Base-by-base conservation (phyloP, 2,113 vertebrate species). In the Galeopterus variegatus region DNA sequence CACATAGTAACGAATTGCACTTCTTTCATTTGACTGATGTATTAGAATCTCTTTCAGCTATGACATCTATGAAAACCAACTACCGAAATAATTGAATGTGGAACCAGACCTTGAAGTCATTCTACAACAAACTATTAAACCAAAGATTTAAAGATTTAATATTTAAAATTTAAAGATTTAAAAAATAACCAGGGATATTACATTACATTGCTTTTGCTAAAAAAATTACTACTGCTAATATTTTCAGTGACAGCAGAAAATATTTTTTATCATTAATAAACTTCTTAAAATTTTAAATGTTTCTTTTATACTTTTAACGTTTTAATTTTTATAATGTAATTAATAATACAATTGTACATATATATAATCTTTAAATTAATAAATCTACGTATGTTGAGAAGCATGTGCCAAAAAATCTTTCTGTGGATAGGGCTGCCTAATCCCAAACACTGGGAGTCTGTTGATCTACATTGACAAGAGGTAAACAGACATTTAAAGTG, bases 51-150 rank as follows among this genome's bases (percentile, higher is more conserved):
- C 91, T 91, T 56, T 80, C 36, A 81, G 62, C 62, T 84, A 3
- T 92, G 77, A 82, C 26, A 96, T 15, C 41, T 77, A n/a, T 95
- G 64, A 80, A 85, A 93, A 89, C 36, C n/a, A 93, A 77, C n/a
- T 54, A 70, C 65, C 91, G 45, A 94, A 83, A 72, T 94, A 72
- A 88, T 48, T 88, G 50, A 95, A 75, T 87, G 31, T 87, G 36
- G 54, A 93, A 77, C 9, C 36, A 87, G 64, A 41, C 36, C 11
- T 88, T 79, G 12, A 88, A 52, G 60, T 88, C 50, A 95, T 97
- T 95, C 33, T 88, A n/a, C 52, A 90, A 60, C 6, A 50, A 94
- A 92, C 56, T 90, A 36, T 80, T 95, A 93, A 90, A 70, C 13
- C 2, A 82, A 41, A 41, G 41, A 41, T 41, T 41, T 41, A 41